A percentile compares a stretch with the other conserved stretches of the same genome.
Conservation (phyloP, 92 coral and sea anemone species). For the Zoanthus gigantus region DNA sequence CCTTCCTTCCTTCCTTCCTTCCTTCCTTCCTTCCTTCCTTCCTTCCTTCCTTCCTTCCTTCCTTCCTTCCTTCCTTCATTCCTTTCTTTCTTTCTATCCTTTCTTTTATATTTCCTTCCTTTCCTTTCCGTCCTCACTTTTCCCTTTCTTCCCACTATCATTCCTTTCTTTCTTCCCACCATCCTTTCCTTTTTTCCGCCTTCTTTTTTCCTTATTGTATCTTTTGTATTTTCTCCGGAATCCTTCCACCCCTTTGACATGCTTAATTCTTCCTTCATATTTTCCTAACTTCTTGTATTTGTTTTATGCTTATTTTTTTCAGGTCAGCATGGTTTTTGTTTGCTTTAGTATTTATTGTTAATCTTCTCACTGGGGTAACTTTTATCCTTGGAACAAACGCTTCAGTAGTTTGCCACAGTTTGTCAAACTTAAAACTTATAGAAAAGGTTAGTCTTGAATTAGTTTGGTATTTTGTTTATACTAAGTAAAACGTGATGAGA, state of each 20-base stretch:
- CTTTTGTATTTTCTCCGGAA: not conserved
- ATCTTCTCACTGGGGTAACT: slow-evolving; percentile 27
- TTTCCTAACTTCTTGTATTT: not conserved
- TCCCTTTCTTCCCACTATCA: not conserved
- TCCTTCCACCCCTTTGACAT: not conserved
- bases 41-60: not conserved
- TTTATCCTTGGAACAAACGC: slow-evolving; percentile 38
- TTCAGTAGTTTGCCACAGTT: slow-evolving; percentile 33
- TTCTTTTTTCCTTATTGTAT: not conserved
- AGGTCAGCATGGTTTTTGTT: slow-evolving; percentile 38
- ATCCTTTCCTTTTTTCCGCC: not conserved
- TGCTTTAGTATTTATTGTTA: slow-evolving; percentile 19
- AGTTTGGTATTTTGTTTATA: not conserved
- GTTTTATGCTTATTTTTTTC: not conserved
- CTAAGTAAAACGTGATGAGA: not conserved
- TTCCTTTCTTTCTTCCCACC: not conserved
- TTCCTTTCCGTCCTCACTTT: not conserved
- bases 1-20: not conserved
- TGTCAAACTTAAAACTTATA: not conserved
- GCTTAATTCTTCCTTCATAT: not conserved
- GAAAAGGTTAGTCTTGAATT: slow-evolving; percentile 15
- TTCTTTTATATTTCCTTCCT: not conserved
- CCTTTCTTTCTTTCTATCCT: not conserved
- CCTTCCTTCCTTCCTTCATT: not conserved
- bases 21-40: not conserved